Conservation (phyloP, 2,113 vertebrate genomes). For the Grammomys surdaster region DNA sequence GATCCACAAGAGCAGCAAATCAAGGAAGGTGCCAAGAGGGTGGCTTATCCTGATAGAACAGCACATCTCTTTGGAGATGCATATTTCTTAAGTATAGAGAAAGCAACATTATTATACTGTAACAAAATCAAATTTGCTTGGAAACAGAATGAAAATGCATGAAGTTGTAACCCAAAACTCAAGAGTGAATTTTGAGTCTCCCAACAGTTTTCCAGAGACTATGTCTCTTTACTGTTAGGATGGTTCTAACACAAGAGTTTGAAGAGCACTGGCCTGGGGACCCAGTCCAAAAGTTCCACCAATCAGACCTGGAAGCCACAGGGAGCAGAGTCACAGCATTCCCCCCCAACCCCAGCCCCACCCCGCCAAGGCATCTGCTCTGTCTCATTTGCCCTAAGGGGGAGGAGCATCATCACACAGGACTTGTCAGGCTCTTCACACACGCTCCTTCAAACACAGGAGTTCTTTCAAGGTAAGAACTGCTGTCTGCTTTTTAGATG, state of each 20-base stretch:
- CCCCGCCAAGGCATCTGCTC: not conserved
- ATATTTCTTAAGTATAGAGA: not conserved
- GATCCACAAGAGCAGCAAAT: not conserved
- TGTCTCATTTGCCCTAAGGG: not conserved
- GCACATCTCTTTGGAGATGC: not conserved
- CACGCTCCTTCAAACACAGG: not conserved
- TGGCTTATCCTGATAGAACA: not conserved
- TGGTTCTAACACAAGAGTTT: not conserved
- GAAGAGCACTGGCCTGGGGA: not conserved
- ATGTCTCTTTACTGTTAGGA: not conserved
- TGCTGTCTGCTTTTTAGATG: not conserved
- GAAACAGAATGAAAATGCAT: not conserved
- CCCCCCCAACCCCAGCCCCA: not conserved
- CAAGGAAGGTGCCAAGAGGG: not conserved
- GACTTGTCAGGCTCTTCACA: not conserved
- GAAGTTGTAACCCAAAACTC: not conserved
- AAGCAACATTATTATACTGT: not conserved
- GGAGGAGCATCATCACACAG: not conserved
- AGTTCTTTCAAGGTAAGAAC: not conserved
- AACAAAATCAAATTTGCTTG: conserved; percentile 41
- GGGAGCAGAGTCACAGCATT: rapidly evolving
- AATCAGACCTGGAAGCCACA: not conserved
- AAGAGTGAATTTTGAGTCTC: not conserved
- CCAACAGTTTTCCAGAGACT: not conserved
- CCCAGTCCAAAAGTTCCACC: too few species aligned